phyloP scores from a whole-genome alignment of 2,888 invertebrate species.

The Protonemura montana region DNA sequence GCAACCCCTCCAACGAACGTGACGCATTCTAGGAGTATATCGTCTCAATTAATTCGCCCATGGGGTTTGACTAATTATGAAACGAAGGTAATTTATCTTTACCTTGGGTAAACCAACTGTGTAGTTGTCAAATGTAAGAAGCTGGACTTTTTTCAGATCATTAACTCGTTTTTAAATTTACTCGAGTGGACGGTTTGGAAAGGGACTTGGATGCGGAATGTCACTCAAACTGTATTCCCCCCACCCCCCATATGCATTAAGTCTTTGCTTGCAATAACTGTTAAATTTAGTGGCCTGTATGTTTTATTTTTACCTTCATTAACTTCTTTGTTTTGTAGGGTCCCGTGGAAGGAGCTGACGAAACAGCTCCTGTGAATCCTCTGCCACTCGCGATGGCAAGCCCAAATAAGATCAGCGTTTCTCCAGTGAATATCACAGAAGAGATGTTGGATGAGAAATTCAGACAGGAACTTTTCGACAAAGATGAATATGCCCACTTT shows the following conservation, averaged over 20 bases:
- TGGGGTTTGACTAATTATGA: neutral
- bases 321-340: neutral
- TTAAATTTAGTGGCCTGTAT: neutral
- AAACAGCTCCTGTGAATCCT: neutral
- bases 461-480: neutral
- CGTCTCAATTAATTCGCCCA: neutral
- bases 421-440: neutral
- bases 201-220: neutral
- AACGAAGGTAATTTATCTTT: neutral
- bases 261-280: neutral
- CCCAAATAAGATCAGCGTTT: neutral
- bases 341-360: neutral
- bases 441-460: slow-evolving; percentile 19
- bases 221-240: neutral
- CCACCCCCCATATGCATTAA: neutral
- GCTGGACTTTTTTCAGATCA: neutral
- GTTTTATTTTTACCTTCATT: neutral
- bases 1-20: slow-evolving; percentile 2
- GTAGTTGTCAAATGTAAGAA: neutral
- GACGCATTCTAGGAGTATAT: neutral
- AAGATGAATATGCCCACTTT: slow-evolving; percentile 16
- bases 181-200: neutral
- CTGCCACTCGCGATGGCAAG: neutral
- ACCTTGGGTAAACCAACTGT: neutral
- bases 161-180: neutral